phyloP scores from a whole-genome alignment of 2,113 vertebrate genomes.

The Nesospiza acunhae region DNA sequence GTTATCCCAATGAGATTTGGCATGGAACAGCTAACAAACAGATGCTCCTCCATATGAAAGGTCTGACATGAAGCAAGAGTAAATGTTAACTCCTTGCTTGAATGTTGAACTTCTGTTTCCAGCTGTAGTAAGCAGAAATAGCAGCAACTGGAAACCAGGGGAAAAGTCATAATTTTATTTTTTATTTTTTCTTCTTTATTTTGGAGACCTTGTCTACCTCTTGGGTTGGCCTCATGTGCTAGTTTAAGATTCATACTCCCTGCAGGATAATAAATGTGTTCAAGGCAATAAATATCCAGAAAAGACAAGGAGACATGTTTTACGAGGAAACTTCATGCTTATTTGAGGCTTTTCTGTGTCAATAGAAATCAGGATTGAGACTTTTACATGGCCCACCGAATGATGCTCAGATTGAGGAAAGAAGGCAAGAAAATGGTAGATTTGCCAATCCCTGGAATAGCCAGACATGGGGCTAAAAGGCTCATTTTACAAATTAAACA shows the following conservation, averaged over 20 bases:
- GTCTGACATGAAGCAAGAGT: background rate
- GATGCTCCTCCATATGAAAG: background rate
- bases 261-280: background rate
- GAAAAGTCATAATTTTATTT: background rate
- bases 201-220: background rate
- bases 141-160: background rate
- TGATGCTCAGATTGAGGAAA: background rate
- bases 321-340: background rate
- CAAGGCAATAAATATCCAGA: background rate
- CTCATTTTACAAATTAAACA: slow-evolving; percentile 1
- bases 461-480: background rate
- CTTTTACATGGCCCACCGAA: background rate
- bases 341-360: background rate
- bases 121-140: background rate
- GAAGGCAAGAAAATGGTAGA: background rate
- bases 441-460: background rate
- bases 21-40: background rate
- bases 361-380: background rate
- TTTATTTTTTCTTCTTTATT: background rate
- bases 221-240: background rate
- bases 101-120: background rate
- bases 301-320: background rate
- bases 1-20: background rate
- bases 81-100: background rate
- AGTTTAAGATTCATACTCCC: background rate